Evolutionary conservation across 1,140 invertebrate genomes (phyloP).

Genomic region (Polypedilum pembai): DNA sequence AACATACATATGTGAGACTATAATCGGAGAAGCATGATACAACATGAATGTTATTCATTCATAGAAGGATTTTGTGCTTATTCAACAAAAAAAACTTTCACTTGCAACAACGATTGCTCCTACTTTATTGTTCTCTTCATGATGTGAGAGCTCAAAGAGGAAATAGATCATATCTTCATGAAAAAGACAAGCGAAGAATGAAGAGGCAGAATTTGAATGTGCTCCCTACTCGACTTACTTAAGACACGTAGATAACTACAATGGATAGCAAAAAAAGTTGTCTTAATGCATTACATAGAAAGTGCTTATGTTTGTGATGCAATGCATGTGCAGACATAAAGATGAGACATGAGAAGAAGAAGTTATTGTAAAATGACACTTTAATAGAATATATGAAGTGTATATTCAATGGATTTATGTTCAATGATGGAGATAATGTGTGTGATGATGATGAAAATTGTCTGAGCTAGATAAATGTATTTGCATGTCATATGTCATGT

Average conservation of each 20-base stretch:
- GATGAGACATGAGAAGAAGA: not conserved
- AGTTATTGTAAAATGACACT: not conserved
- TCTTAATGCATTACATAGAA: too few species aligned
- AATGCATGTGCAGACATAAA: not conserved
- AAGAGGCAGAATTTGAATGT: not conserved
- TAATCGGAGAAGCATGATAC: not conserved
- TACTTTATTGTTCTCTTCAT: slow-evolving; percentile 12
- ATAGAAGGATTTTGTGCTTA: not conserved
- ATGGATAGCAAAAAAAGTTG: too few species aligned
- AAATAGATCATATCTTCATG: not conserved
- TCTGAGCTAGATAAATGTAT: slow-evolving; percentile 15
- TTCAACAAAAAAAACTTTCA: slow-evolving; percentile 5
- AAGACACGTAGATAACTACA: too few species aligned
- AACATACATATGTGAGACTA: too few species aligned
- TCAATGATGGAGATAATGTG: slow-evolving; percentile 12
- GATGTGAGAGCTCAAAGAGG: not conserved
- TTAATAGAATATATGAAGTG: slow-evolving; percentile 13
- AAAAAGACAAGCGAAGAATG: too few species aligned
- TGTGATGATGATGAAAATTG: slow-evolving; percentile 14
- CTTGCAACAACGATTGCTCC: not conserved
- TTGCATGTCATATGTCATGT: not conserved
- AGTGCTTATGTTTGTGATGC: not conserved
- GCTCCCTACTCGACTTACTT: too few species aligned
- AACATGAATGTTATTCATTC: not conserved
- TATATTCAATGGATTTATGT: not conserved